Evolutionary conservation across 2,888 invertebrate species (phyloP).

Genomic region (Lordiphosa andalusiaca): DNA sequence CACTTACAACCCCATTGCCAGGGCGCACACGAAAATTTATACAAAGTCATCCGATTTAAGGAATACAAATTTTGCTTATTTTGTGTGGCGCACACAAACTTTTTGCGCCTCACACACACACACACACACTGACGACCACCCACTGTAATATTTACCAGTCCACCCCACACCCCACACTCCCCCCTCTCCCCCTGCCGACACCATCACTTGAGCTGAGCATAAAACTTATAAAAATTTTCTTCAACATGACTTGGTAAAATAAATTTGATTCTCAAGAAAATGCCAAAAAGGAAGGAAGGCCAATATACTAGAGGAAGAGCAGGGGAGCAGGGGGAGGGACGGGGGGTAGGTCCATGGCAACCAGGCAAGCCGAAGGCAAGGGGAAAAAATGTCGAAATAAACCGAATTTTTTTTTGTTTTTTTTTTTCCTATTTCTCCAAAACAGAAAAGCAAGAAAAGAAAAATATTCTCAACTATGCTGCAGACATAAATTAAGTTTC

Average conservation of each 20-base stretch:
- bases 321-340: conserved; percentile 7
- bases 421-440: conserved; percentile 57
- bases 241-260: conserved; percentile 79
- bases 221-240: conserved; percentile 79
- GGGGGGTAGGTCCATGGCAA: conserved; percentile 45
- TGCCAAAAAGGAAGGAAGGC: conserved; percentile 49
- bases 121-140: conserved; percentile 31
- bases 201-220: conserved; percentile 64
- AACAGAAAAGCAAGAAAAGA: conserved; percentile 49
- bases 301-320: conserved; percentile 20
- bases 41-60: conserved; percentile 80
- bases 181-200: no score
- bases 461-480: conserved; percentile 79
- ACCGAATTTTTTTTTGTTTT: conserved; percentile 49
- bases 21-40: conserved; percentile 74
- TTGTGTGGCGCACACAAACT: conserved; percentile 60
- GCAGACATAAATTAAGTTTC: conserved; percentile 81
- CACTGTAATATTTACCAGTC: conserved; percentile 55
- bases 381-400: conserved; percentile 66
- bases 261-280: conserved; percentile 79
- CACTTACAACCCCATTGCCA: conserved; percentile 65
- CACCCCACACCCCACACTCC: conserved; percentile 15
- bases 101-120: conserved; percentile 38
- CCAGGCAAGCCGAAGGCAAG: conserved; percentile 25
- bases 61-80: conserved; percentile 79